Base-by-base conservation (phyloP, 2,797 vertebrate genomes). In the Micromesistius poutassou region DNA sequence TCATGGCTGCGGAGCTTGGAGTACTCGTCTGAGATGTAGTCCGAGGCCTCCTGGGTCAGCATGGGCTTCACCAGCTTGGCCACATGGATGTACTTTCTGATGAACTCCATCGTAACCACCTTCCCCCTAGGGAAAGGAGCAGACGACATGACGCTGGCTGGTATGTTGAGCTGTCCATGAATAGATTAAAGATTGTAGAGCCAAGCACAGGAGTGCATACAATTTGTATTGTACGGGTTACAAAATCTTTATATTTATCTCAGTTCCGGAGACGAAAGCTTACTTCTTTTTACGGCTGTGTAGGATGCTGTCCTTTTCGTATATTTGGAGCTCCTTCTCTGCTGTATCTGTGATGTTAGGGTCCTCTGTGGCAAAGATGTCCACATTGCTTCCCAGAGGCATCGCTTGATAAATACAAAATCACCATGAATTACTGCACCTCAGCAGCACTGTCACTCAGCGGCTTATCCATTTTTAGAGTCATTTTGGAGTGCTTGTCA, bases 61-160 rank as follows among this genome's bases (percentile, higher is more conserved):
- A 89, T 83, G 0, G 91, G 91, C 76, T 87, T 90, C 75, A 91
- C 80, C 76, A 85, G 76, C 77, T 92, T 92, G 55, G 91, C 89
- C 10, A 92, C 83, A 14, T 92, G 88, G 50, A 92, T 87, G 72
- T 92, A 92, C 81, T 92, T 92, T 31, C 83, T 83, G 35, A 92
- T 90, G 50, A 92, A 92, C 84, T 90, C 90, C 87, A 88, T 89
- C 28, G 89, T 92, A 33, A 92, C 86, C 4, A 87, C 16, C 81
- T 88, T 92, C 30, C 89, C 90, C 78, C 91, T 92, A 82, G 71
- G 78, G 72, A 68, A 28, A 28, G n/a, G 62, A 68, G 25, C 25
- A 68, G 3, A 12, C 25, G 1, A 28, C 8, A 16, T 12, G 25
- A 68, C 10, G 25, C 12, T 68, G 10, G 62, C 62, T 25, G 7